A percentile compares a stretch with the other conserved stretches of the same genome.
Conservation (phyloP, 1,140 invertebrate species). For the Periplaneta americana region DNA sequence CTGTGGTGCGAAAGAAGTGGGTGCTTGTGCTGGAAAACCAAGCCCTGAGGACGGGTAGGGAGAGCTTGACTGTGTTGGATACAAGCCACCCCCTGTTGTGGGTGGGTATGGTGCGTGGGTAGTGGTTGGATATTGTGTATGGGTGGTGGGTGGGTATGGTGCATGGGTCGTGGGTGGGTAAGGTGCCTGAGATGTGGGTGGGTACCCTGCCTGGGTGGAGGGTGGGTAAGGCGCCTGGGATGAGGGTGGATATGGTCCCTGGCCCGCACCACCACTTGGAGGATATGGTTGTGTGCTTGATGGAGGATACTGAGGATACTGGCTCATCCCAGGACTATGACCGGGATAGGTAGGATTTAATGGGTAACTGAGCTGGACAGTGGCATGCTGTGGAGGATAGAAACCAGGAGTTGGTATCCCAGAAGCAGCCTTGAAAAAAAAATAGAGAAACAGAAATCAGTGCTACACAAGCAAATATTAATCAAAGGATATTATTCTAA, state of each 20-base stretch:
- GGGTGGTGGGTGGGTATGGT: background rate
- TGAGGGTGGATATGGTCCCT: background rate
- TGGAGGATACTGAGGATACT: background rate
- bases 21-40: background rate
- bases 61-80: background rate
- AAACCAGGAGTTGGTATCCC: constrained; percentile 7
- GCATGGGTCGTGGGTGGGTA: background rate
- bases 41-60: background rate
- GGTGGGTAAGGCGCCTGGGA: background rate
- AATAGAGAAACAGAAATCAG: constrained; percentile 3
- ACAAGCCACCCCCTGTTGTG: no score
- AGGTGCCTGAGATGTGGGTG: background rate
- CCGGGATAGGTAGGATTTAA: constrained; percentile 4
- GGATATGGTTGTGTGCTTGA: background rate
- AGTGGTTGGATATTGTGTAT: background rate
- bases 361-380: constrained; percentile 8
- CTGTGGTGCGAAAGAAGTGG: constrained; percentile 5
- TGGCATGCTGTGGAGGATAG: background rate
- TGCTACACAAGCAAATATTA: background rate
- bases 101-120: background rate
- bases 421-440: constrained; percentile 13
- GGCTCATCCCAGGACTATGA: background rate
- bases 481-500: no score
- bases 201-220: background rate
- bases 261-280: background rate